Evolutionary conservation across 2,113 vertebrate species (phyloP).

Genomic region (Cettia cetti): DNA sequence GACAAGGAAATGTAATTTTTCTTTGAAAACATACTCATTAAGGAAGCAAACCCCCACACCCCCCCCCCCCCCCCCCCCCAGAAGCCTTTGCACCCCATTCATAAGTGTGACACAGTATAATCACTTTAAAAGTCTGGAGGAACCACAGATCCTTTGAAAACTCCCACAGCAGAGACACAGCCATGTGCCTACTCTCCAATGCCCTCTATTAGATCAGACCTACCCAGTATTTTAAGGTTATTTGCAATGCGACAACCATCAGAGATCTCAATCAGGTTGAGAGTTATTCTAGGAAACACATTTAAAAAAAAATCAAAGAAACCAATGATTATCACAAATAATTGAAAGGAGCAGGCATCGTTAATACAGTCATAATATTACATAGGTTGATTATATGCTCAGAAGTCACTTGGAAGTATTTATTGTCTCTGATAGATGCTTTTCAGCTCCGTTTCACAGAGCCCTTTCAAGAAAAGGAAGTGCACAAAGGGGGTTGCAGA

Average conservation of each 20-base stretch:
- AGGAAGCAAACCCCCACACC: neutral
- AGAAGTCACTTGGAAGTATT: neutral
- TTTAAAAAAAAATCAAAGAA: neutral
- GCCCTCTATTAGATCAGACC: neutral
- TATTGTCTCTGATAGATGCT: neutral
- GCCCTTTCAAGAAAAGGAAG: neutral
- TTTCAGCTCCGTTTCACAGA: neutral
- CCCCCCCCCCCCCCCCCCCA: neutral
- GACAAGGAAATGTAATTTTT: conserved; percentile 58
- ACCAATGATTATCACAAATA: neutral
- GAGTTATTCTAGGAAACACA: conserved; percentile 1
- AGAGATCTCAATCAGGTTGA: neutral
- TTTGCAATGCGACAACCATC: neutral
- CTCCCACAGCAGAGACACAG: neutral
- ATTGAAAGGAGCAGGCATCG: neutral
- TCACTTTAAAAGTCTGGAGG: neutral
- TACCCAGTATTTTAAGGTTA: neutral
- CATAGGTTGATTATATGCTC: neutral
- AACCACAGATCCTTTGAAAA: conserved; percentile 13
- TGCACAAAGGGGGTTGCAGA: neutral
- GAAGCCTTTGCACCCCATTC: conserved; percentile 29
- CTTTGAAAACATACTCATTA: conserved; percentile 54
- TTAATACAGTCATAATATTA: neutral
- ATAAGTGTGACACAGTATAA: neutral
- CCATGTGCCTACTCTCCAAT: neutral